These are phyloP conservation scores for Phocoena sinus DNA, from an alignment of 2,113 vertebrate genomes.

Conservation along the genomic window DNA sequence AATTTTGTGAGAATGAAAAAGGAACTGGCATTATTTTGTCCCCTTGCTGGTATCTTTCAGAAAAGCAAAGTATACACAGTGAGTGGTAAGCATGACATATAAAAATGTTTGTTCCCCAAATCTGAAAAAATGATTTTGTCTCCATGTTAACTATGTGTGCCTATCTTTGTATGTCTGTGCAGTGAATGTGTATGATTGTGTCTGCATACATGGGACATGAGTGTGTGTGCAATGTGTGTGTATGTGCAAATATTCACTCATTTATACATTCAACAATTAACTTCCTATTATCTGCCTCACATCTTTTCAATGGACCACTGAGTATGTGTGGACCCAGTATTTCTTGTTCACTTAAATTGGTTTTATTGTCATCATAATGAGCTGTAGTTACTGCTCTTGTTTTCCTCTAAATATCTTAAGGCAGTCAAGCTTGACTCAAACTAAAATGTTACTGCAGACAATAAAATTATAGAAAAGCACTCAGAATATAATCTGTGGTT, in stretches of 20 bases:
- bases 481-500: background rate
- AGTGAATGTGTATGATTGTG: background rate
- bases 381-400: background rate
- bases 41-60: background rate
- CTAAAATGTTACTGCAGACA: slow-evolving; percentile 7
- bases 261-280: background rate
- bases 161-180: background rate
- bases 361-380: background rate
- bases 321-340: background rate
- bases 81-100: background rate
- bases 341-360: background rate
- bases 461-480: background rate
- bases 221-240: background rate
- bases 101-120: background rate
- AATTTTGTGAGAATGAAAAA: slow-evolving; percentile 9
- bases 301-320: background rate
- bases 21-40: slow-evolving; percentile 41
- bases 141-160: background rate
- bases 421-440: background rate
- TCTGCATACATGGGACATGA: background rate
- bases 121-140: background rate
- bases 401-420: background rate
- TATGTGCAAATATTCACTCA: background rate
- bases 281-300: background rate
- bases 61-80: background rate